phyloP scores from a whole-genome alignment of 35 echinoderm and acorn worm genomes.

The Acanthaster planci region DNA sequence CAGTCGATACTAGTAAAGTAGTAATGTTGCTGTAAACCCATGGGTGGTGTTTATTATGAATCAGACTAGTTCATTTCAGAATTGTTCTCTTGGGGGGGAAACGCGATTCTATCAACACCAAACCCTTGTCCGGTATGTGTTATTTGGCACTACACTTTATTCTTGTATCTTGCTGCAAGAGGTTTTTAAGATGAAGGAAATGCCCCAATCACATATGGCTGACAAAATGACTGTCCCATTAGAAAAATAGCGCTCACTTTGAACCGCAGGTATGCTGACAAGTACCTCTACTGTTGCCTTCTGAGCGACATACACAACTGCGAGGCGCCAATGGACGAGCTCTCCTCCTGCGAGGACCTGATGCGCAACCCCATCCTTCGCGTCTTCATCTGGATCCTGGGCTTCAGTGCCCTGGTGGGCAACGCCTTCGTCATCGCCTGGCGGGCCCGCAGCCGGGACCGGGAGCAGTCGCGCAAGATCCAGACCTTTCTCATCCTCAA shows the following conservation, averaged over 20 bases:
- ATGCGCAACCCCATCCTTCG: constrained; percentile 83
- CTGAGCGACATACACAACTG: constrained; percentile 41
- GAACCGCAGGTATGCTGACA: constrained; percentile 76
- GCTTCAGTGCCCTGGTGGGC: constrained; percentile 84
- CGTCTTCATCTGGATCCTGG: constrained; percentile 84
- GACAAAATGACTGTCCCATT: neutral
- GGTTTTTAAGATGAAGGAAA: neutral
- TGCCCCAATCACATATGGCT: neutral
- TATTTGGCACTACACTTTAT: too few species aligned
- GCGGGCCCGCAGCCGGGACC: constrained; percentile 58
- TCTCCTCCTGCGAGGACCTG: constrained; percentile 93
- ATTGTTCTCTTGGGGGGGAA: too few species aligned
- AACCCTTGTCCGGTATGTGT: too few species aligned
- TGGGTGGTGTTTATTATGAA: too few species aligned
- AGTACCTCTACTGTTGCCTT: constrained; percentile 82
- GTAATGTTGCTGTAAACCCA: too few species aligned
- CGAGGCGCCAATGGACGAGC: constrained; percentile 70
- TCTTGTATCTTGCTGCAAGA: neutral
- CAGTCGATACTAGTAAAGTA: too few species aligned
- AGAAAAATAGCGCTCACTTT: neutral
- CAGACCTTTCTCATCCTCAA: constrained; percentile 93
- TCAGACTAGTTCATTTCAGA: too few species aligned
- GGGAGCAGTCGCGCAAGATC: constrained; percentile 74
- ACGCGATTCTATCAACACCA: too few species aligned
- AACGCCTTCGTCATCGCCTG: constrained; percentile 88